Evolutionary conservation across 2,888 invertebrate genomes (phyloP).

Genomic region (Hypselothyrea guttata): DNA sequence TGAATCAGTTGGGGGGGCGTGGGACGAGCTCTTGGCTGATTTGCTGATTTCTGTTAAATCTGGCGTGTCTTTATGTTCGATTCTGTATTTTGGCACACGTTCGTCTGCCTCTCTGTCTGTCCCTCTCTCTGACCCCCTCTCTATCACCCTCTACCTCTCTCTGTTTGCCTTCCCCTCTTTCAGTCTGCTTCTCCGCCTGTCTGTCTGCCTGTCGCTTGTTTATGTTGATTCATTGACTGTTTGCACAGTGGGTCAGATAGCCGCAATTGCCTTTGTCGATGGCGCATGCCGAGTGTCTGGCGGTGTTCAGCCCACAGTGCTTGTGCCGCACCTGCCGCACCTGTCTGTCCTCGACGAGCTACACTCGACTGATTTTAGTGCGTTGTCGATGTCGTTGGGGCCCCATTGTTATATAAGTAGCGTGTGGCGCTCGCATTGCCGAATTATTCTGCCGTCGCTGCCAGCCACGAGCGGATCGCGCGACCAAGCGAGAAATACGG

Average conservation of each 20-base stretch:
- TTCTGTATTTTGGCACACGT: slow-evolving; percentile 20
- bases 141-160: no score
- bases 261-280: not conserved
- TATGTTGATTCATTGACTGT: slow-evolving; percentile 62
- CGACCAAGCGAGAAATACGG: slow-evolving; percentile 63
- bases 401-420: slow-evolving; percentile 73
- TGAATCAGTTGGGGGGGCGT: slow-evolving; percentile 38
- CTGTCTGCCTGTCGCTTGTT: slow-evolving; percentile 30
- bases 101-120: not conserved
- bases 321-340: slow-evolving; percentile 25
- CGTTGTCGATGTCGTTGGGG: slow-evolving; percentile 16
- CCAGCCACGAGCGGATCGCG: slow-evolving; percentile 40
- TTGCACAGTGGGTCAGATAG: slow-evolving; percentile 25
- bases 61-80: slow-evolving; percentile 46
- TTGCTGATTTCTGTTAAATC: slow-evolving; percentile 44
- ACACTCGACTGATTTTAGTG: slow-evolving; percentile 71
- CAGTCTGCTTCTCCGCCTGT: slow-evolving; percentile 2
- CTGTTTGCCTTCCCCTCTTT: slow-evolving; percentile 2
- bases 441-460: slow-evolving; percentile 70
- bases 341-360: slow-evolving; percentile 49
- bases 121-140: not conserved
- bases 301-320: slow-evolving; percentile 17
- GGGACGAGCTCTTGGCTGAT: slow-evolving; percentile 21
- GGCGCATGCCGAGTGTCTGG: not conserved
- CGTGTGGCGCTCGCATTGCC: slow-evolving; percentile 58